Conservation (phyloP, 2,888 invertebrate species). For the Harmothoe impar region DNA sequence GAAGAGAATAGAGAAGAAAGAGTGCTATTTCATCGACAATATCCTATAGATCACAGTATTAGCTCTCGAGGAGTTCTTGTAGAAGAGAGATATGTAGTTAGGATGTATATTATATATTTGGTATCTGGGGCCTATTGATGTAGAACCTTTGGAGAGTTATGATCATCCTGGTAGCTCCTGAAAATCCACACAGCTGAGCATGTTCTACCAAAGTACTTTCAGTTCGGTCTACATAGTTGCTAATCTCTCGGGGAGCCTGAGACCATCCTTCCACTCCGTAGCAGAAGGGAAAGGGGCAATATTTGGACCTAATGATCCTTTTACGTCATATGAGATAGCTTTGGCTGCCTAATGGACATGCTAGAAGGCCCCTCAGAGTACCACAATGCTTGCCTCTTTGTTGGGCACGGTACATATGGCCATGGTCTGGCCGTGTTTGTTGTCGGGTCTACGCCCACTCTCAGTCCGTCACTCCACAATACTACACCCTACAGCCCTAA, state of each 20-base stretch:
- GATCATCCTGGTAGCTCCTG: too few species aligned
- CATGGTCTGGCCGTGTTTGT: conserved; percentile 3
- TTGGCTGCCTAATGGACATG: background rate
- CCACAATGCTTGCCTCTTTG: conserved; percentile 11
- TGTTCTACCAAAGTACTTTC: too few species aligned
- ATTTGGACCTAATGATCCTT: conserved; percentile 22
- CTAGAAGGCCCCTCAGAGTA: background rate
- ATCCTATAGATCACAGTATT: background rate
- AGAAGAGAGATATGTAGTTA: too few species aligned
- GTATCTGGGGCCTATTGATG: too few species aligned
- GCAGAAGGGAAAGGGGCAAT: conserved; percentile 15
- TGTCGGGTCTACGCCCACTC: background rate
- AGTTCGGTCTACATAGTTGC: too few species aligned
- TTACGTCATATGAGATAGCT: conserved; percentile 22
- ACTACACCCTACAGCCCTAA: background rate
- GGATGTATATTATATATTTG: too few species aligned
- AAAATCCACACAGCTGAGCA: too few species aligned
- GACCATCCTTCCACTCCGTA: background rate
- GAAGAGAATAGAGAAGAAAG: background rate
- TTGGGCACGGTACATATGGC: background rate
- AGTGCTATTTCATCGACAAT: background rate
- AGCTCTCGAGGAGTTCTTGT: too few species aligned
- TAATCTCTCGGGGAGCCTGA: background rate
- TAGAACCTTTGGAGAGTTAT: too few species aligned
- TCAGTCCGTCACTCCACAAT: background rate